phyloP scores from a whole-genome alignment of 1,140 invertebrate species.

The Gonioctena quinquepunctata region DNA sequence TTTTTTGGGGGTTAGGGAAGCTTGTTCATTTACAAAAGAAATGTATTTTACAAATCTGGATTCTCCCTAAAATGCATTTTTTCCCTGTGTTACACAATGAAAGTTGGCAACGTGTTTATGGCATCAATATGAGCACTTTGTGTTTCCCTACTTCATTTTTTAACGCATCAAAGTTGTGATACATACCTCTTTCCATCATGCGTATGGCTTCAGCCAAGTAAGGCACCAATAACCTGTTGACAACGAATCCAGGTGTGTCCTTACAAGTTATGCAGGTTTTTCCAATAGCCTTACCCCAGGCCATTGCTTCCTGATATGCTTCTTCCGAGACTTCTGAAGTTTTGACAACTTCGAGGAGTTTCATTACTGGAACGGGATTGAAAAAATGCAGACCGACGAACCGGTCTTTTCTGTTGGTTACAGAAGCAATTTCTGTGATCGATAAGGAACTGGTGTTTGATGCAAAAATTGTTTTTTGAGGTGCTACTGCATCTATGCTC shows the following conservation, averaged over 20 bases:
- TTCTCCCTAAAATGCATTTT: too few relatives aligned
- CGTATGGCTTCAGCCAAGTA: slow-evolving; percentile 75
- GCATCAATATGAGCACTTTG: too few relatives aligned
- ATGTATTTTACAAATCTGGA: too few relatives aligned
- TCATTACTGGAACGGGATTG: slow-evolving; percentile 91
- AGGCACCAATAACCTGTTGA: slow-evolving; percentile 81
- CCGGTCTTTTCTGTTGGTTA: slow-evolving; percentile 62
- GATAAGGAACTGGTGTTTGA: slow-evolving; percentile 89
- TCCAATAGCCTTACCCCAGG: slow-evolving; percentile 77
- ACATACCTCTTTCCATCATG: slow-evolving; percentile 74
- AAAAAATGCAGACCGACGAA: slow-evolving; percentile 89
- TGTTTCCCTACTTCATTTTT: too few relatives aligned
- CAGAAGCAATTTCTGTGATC: slow-evolving; percentile 81
- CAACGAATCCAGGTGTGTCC: slow-evolving; percentile 86
- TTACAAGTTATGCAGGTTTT: slow-evolving; percentile 81
- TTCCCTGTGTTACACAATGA: neutral
- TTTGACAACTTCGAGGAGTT: slow-evolving; percentile 78
- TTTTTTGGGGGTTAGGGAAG: too few relatives aligned
- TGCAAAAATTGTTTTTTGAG: slow-evolving; percentile 74
- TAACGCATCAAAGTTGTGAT: too few relatives aligned
- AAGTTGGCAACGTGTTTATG: too few relatives aligned
- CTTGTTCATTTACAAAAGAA: too few relatives aligned
- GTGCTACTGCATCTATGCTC: slow-evolving; percentile 64
- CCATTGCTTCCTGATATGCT: slow-evolving; percentile 71
- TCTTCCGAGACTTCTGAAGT: slow-evolving; percentile 73